These are phyloP conservation scores for Agapostemon virescens DNA, from an alignment of 2,888 invertebrate genomes.

Conservation along the genomic window DNA sequence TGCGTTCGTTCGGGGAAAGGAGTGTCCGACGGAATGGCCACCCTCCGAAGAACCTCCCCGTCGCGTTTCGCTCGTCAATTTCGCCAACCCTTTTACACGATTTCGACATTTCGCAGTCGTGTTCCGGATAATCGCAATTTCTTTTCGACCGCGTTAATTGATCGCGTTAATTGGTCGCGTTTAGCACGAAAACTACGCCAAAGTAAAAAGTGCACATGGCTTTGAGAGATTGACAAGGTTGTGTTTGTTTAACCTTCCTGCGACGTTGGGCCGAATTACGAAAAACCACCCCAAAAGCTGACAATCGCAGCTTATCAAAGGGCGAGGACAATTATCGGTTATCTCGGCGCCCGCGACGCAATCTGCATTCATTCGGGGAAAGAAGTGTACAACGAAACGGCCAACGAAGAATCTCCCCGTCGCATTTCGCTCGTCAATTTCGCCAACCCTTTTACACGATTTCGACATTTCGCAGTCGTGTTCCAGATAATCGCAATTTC, in stretches of 20 bases:
- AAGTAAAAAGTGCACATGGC: no score
- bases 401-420: background rate
- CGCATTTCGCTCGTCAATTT: slow-evolving; percentile 51
- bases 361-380: slow-evolving; percentile 33
- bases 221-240: no score
- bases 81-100: slow-evolving; percentile 42
- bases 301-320: slow-evolving; percentile 38
- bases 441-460: slow-evolving; percentile 38
- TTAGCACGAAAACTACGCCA: no score
- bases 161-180: no score
- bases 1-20: slow-evolving; percentile 31
- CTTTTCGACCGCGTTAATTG: background rate
- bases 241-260: no score
- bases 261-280: slow-evolving; percentile 47
- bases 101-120: background rate
- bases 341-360: slow-evolving; percentile 29
- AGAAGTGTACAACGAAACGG: slow-evolving; percentile 20
- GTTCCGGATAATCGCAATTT: background rate
- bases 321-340: slow-evolving; percentile 30
- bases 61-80: slow-evolving; percentile 49
- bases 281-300: slow-evolving; percentile 27
- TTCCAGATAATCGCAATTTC: background rate
- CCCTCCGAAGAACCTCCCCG: background rate
- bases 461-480: background rate
- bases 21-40: slow-evolving; percentile 12